Base-by-base conservation (phyloP, 2,888 invertebrate species). In the Scaptodrosophila latifasciaeformis region DNA sequence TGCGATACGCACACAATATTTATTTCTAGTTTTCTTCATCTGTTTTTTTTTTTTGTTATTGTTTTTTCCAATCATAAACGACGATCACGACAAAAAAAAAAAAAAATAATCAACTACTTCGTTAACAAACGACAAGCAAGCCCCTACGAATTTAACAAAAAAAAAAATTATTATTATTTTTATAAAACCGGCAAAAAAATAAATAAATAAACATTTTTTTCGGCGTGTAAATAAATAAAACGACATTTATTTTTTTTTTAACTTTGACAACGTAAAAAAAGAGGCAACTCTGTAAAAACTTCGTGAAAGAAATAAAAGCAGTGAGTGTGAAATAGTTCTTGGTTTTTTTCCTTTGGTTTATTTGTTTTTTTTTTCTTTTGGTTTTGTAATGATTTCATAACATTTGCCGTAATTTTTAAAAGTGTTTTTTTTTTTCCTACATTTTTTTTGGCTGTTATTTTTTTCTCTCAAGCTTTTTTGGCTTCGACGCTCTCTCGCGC, bases 331-430 rank as follows among this genome's bases (percentile, higher is more conserved):
- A n/a, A 18, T 30, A 9, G 5, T 27, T 30, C n/a, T n/a, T 5
- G 10, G n/a, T 30, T 7, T 30, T 30, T 10, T 30, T 10, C 10
- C 13, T 49, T 4, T 31, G 9, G 24, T 19, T 27, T 43, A 34
- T 12, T 12, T 51, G 13, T 10, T 12, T 62, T 62, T 49, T 63
- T 35, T 43, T 42, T 59, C 54, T 6, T 13, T 52, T 71, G 65
- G 82, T 81, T 82, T 81, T 82, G 79, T 81, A 81, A 81, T 62
- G 70, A 76, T 81, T 81, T 81, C 81, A 82, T 81, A 81, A 81
- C 74, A 72, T 46, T 60, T 58, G 70, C 65, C 72, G 59, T 64
- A 58, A 5, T n/a, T n/a, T n/a, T n/a, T 10, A 31, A 15, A 34
- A 44, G 15, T 29, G 4, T 44, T 39, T 18, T 15, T 12, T 39